Evolutionary conservation across 2,888 invertebrate species (phyloP), one percentile per base, ranked within the genome.

Genomic region (Rhorus exstirpatorius): DNA sequence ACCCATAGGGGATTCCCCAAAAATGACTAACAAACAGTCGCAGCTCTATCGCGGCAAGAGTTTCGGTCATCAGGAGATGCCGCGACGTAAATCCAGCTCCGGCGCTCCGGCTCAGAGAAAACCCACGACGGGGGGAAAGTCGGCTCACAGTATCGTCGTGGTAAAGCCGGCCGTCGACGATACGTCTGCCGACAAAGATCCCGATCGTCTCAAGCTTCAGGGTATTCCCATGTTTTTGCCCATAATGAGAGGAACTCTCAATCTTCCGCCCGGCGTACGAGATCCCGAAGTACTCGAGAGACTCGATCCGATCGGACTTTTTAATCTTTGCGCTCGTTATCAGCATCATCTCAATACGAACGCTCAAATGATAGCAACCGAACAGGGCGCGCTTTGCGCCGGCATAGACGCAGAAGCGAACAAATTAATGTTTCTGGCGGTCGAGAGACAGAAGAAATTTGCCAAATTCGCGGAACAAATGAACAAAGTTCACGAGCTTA

Each of bases 211-310:
- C 58, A 94, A 95, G 81, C 91, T 97, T 51, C 93, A 97, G 94
- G 96, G 95, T 86, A 98, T 98, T 87, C 98, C 98, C 1, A 97
- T 97, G 93, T 98, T 99, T 92, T 93, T 98, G 71, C 99, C 99
- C 0, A 98, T 99, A 63, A 97, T 99, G 96, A 93, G 98, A 46
- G 98, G 97, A 0, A 97, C 98, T 0, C 93, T 98, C 0, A 97
- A 97, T 51, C 93, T 98, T 70, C 97, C 98, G 0, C 94, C 94
- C 21, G 97, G 97, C 0, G 96, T 97, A 0, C 94, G 97, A 60
- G 98, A 98, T 92, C 96, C 97, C 0, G 98, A 98, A 90, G 96
- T 98, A 0, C 93, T 98, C 21, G 98, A 98, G 93, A 95, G 96
- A 82, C 92, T 96, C 7, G 96, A 96, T 89, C 93, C 96, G 86